Evolutionary conservation across 1,140 invertebrate species (phyloP).

Genomic region (Drosophila sturtevanti): DNA sequence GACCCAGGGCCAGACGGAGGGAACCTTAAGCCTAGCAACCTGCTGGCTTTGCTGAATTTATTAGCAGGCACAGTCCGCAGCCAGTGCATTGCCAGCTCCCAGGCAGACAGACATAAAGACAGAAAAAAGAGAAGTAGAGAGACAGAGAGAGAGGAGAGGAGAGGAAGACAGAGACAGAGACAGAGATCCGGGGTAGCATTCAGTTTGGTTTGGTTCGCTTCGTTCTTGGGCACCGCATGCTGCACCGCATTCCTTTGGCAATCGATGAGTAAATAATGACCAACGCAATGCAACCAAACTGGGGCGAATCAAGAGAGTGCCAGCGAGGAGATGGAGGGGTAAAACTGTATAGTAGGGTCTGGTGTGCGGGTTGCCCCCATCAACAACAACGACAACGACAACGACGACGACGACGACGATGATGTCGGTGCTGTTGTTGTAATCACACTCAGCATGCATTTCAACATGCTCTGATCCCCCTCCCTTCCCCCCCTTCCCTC

Average conservation of each 20-base stretch:
- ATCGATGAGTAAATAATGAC: constrained; percentile 81
- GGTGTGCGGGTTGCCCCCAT: constrained; percentile 41
- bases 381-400: not conserved
- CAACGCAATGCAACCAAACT: constrained; percentile 73
- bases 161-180: not conserved
- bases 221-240: constrained; percentile 49
- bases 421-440: constrained; percentile 58
- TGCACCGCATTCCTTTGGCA: constrained; percentile 72
- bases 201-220: constrained; percentile 14
- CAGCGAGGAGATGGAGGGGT: not conserved
- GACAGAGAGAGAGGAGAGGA: not conserved
- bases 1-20: constrained; percentile 16
- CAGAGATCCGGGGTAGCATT: constrained; percentile 23
- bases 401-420: constrained; percentile 7
- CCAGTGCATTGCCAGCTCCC: constrained; percentile 39
- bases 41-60: constrained; percentile 80
- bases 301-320: constrained; percentile 27
- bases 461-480: constrained; percentile 51
- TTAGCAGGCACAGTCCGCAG: constrained; percentile 61
- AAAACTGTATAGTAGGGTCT: constrained; percentile 2
- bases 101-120: constrained; percentile 17
- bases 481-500: not conserved
- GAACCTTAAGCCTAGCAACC: constrained; percentile 76
- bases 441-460: constrained; percentile 78
- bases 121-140: not conserved